A percentile compares a stretch with the other conserved stretches of the same genome.
phyloP scores from a whole-genome alignment of 2,888 invertebrate genomes.

The Cartodere bifasciata region DNA sequence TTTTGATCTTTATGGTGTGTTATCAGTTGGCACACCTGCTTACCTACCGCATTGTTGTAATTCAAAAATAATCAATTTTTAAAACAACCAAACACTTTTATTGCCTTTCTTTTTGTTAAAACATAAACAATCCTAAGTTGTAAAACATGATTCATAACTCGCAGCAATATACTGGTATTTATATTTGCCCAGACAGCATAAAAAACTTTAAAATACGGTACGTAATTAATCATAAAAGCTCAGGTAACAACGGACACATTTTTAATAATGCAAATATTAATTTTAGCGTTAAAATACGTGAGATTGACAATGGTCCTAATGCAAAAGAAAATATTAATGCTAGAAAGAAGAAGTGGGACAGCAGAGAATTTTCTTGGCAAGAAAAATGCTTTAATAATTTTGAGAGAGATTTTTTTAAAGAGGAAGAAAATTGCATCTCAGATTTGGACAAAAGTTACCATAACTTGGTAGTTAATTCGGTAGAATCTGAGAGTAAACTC shows the following conservation, averaged over 20 bases:
- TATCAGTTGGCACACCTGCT: too few relatives aligned
- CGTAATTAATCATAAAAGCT: conserved; percentile 13
- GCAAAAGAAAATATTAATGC: too few relatives aligned
- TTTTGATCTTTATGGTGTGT: too few relatives aligned
- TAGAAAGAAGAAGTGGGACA: conserved; percentile 22
- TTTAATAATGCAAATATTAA: not conserved
- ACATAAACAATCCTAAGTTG: too few relatives aligned
- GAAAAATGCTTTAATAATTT: conserved; percentile 52
- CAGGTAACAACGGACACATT: not conserved
- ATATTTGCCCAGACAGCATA: conserved; percentile 40
- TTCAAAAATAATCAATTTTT: conserved; percentile 12
- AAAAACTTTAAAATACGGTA: conserved; percentile 42
- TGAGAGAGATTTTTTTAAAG: conserved; percentile 47
- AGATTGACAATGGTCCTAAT: too few relatives aligned
- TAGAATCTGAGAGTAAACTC: conserved; percentile 23
- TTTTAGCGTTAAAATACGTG: conserved; percentile 14
- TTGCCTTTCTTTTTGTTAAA: too few relatives aligned
- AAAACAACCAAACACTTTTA: too few relatives aligned
- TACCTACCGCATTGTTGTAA: conserved; percentile 15
- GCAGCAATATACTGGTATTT: conserved; percentile 35
- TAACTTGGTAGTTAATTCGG: conserved; percentile 31
- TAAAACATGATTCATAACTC: too few relatives aligned
- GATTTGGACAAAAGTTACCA: conserved; percentile 48
- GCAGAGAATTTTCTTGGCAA: conserved; percentile 52
- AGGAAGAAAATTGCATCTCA: conserved; percentile 47